Conservation (phyloP, 2,113 vertebrate genomes). For the Sarotherodon lohbergeri region DNA sequence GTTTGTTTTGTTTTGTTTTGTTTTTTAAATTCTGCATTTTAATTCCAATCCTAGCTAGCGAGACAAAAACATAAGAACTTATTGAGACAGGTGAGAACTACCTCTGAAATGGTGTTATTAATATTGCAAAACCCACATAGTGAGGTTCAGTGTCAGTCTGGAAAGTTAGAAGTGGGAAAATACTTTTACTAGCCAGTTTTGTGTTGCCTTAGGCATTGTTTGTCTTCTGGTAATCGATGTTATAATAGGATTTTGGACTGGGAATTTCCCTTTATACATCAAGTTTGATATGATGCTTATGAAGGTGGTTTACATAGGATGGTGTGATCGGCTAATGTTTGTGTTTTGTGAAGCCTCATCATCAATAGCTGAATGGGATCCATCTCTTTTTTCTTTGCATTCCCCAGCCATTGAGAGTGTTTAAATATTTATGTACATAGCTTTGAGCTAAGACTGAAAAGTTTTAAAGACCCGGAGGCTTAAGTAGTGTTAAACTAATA, state of each 20-base stretch:
- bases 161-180: not conserved
- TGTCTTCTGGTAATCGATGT: not conserved
- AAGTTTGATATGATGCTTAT: not conserved
- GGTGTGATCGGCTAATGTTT: not conserved
- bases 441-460: constrained; percentile 21
- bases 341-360: constrained; percentile 17
- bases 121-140: not conserved
- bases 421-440: constrained; percentile 42
- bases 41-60: not conserved
- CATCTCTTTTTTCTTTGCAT: not conserved
- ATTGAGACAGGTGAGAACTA: not conserved
- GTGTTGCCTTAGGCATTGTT: not conserved
- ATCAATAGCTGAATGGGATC: constrained; percentile 28
- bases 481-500: not conserved
- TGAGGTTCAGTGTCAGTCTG: not conserved
- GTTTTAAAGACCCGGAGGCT: constrained; percentile 1
- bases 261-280: not conserved
- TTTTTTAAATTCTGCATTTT: not conserved
- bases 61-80: not conserved
- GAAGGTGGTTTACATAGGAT: not conserved
- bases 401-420: not conserved
- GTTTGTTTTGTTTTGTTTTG: fast-evolving
- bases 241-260: not conserved
- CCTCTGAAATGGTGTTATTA: not conserved
- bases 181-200: not conserved